Conservation (phyloP, 2,113 vertebrate genomes). For the Nothoprocta perdicaria region DNA sequence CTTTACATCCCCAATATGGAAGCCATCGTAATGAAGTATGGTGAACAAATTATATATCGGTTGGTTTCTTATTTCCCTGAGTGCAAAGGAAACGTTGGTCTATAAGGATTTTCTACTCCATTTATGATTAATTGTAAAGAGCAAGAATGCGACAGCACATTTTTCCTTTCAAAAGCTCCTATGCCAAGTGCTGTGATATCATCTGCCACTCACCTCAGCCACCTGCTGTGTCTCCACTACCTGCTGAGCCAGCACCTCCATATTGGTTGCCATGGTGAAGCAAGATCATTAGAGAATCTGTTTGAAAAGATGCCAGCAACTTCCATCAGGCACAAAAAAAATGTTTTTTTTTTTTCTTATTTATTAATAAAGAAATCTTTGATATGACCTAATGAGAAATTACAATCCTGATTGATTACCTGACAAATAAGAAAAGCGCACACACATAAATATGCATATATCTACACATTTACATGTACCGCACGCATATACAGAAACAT, state of each 20-base stretch:
- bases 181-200: slow-evolving; percentile 55
- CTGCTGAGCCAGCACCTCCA: slow-evolving; percentile 91
- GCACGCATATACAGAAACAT: not conserved
- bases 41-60: not conserved
- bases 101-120: not conserved
- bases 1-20: not conserved
- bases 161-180: slow-evolving; percentile 54
- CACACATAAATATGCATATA: rapidly evolving
- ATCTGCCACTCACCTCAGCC: slow-evolving; percentile 88
- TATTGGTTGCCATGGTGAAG: slow-evolving; percentile 88
- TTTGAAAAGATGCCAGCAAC: slow-evolving; percentile 81
- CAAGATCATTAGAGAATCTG: slow-evolving; percentile 91
- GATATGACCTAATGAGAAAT: not conserved
- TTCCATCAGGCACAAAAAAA: slow-evolving; percentile 75
- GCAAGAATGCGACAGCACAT: not conserved
- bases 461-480: rapidly evolving
- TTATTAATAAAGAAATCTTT: slow-evolving; percentile 40
- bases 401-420: not conserved
- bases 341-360: slow-evolving; percentile 6
- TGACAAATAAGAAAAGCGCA: not conserved
- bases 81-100: not conserved
- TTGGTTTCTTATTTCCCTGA: not conserved
- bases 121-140: slow-evolving; percentile 4
- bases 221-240: slow-evolving; percentile 88
- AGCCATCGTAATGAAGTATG: not conserved